Percentiles rank a stretch among this genome's conserved stretches.
phyloP scores from a whole-genome alignment of 2,888 invertebrate genomes.

The Zelleria hepariella region DNA sequence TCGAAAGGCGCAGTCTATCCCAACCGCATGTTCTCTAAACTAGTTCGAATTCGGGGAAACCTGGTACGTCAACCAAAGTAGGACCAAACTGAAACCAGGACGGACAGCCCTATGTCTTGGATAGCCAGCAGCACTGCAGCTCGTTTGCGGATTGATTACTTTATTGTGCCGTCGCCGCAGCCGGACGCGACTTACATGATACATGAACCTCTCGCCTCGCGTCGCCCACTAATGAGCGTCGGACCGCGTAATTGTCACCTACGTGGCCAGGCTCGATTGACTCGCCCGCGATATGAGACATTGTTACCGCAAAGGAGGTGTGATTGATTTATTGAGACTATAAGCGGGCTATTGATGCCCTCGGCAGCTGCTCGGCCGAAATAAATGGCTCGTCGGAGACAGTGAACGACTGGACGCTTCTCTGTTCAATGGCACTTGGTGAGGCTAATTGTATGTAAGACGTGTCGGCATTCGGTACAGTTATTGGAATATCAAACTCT shows the following conservation, averaged over 20 bases:
- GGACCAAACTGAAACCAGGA: too few relatives aligned
- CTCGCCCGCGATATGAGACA: slow-evolving; percentile 39
- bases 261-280: slow-evolving; percentile 32
- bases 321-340: slow-evolving; percentile 43
- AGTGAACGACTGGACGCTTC: neutral
- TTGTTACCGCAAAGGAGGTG: slow-evolving; percentile 25
- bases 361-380: neutral
- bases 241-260: slow-evolving; percentile 56
- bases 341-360: neutral
- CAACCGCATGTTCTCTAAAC: too few relatives aligned
- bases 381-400: neutral
- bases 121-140: too few relatives aligned
- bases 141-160: slow-evolving; percentile 66
- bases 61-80: too few relatives aligned
- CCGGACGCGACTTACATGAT: slow-evolving; percentile 59
- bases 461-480: too few relatives aligned
- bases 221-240: slow-evolving; percentile 53
- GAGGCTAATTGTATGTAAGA: neutral
- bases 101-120: too few relatives aligned
- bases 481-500: too few relatives aligned
- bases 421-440: neutral
- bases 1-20: too few relatives aligned
- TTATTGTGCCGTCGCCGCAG: slow-evolving; percentile 54
- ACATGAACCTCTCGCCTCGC: slow-evolving; percentile 63
- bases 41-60: too few relatives aligned